Base-by-base conservation (phyloP, 2,888 invertebrate genomes). In the Leptinotarsa tumamoca region DNA sequence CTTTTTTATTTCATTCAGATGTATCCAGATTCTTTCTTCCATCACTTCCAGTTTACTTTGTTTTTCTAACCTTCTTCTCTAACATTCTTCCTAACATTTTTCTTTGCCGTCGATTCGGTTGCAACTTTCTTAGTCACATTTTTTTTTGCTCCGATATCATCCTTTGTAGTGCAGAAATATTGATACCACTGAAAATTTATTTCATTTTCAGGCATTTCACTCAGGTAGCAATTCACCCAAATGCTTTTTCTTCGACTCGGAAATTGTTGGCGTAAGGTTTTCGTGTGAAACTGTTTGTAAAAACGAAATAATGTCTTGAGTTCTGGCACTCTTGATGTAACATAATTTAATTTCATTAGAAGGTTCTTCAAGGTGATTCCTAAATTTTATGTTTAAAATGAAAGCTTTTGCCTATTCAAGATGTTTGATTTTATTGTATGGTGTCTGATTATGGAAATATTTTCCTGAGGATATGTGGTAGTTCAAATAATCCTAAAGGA, bases 81-180 rank as follows among this genome's bases (percentile, higher is more conserved):
- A 52, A 52, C 52, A 52, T 52, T 52, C 51, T 51, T 17, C 51
- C 17, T 51, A 51, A 51, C 51, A 51, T 51, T 51, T 51, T 51
- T 51, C 78, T 77, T 72, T 82, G 81, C 5, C 81, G 80, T n/a
- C 79, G 79, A 51, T 77, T 72, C 58, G 56, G 56, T 56, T 56
- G 56, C 56, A 56, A 56, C 21, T n/a, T 56, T 13, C n/a, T 56
- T 56, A 10, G 21, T 56, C 56, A n/a, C 56, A 56, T 54, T 54
- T 56, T 21, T 56, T 56, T 56, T n/a, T 56, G 17, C 56, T n/a
- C 21, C 14, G 21, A 18, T 18, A 56, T n/a, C 56, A 56, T n/a
- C 56, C 10, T 56, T 56, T 4, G 21, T 56, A 18, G 21, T 56
- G 18, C 21, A 56, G 56, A 56, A 56, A 56, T 56, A 56, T 56